Base-by-base conservation (phyloP, 2,888 invertebrate species). In the Campoletis raptor region DNA sequence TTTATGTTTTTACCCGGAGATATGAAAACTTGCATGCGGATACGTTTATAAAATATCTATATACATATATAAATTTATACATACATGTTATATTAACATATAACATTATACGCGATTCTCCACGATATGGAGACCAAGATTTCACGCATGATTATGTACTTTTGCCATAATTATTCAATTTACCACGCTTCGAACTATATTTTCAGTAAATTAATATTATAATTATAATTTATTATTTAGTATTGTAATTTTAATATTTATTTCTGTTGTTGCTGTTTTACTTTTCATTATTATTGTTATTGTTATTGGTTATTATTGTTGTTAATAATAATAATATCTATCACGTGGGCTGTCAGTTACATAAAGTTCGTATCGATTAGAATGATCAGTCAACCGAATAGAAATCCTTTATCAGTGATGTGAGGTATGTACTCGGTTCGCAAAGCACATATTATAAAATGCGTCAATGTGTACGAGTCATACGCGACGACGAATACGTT, bases 81-180 rank as follows among this genome's bases (percentile, higher is more conserved):
- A 37, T 81, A 64, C 21, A 45, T 30, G 48, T 42, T 64, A 54
- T 79, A 78, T 80, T 74, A 57, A 57, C 82, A 45, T 52, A 52
- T 67, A 54, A 84, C 79, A 69, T 61, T 84, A 74, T 67, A 45
- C 45, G 61, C 42, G 64, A 73, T 79, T 66, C 45, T 78, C 72
- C 12, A 40, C 57, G 80, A 81, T 77, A 64, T 10, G 8, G 21
- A 3, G 40, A 37, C 57, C 61, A 48, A 45, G 64, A 81, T 77
- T 77, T 66, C 61, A 40, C 30, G 30, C 77, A 21, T 45, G 81
- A 85, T 85, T 81, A 45, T 77, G 42, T n/a, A 70, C 70, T 72
- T 73, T 81, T 45, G 64, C 77, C 52, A 78, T 81, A 77, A 81
- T 80, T 54, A 85, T 85, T 85, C 66, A 74, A 79, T 67, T 52